Evolutionary conservation across 2,888 invertebrate genomes (phyloP), one percentile per base, ranked within the genome.

Genomic region (Drosophila multiciliata): DNA sequence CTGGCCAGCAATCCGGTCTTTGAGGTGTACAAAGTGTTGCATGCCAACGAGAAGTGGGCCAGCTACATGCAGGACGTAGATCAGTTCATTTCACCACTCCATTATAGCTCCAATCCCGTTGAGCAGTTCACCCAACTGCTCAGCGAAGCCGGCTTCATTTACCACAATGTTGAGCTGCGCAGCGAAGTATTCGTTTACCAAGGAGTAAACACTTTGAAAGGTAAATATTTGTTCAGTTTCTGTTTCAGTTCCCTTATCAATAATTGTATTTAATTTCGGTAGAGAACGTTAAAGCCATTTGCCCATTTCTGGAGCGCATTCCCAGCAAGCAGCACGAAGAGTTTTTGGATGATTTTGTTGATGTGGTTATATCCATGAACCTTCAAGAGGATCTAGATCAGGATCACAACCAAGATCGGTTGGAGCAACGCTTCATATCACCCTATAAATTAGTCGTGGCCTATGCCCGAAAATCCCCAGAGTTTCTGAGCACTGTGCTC

Each of bases 251-350:
- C 0, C 6, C 15, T 42, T 2, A 20, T 12, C 1, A 12, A 42
- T 17, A 32, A 12, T 8, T 1, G 1, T n/a, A 5, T 0, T 32
- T 26, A 9, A 3, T 49, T 52, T 26, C 0, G 45, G 2, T 23
- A 96, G 96, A 95, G 85, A 95, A 96, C 50, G 94, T 95, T 0
- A 93, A 94, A 71, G 96, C 96, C 0, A 95, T 97, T 5, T 96
- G 95, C 89, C 97, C 97, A 0, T 96, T 96, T 87, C 89, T 95
- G 65, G 93, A 94, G 8, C 93, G 94, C 53, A 95, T 97, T 57
- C 95, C 96, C 0, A 89, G 93, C 1, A 91, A 94, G 1, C 88
- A 95, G 26, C 94, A 94, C 48, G 94, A 95, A 4, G 94, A 95
- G 9, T 97, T 95, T 89, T 92, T 95, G n/a, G 93, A 94, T 26